Evolutionary conservation across 1,140 invertebrate species (phyloP).

Genomic region (Oncopeltus fasciatus): DNA sequence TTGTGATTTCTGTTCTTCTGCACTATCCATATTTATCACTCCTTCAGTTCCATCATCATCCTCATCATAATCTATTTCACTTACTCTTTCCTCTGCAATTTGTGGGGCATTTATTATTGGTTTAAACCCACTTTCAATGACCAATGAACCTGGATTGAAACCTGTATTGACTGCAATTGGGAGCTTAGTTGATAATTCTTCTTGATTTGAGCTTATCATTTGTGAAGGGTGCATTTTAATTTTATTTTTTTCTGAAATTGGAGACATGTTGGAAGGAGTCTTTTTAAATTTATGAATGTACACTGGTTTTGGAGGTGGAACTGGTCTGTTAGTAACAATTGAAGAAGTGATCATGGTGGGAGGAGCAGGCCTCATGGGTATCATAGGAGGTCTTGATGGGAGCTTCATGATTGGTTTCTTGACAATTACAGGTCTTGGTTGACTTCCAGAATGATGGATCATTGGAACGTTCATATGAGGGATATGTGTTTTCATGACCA

Average conservation of each 20-base stretch:
- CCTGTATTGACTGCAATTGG: conserved; percentile 46
- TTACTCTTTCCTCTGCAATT: conserved; percentile 35
- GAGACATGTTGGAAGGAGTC: neutral
- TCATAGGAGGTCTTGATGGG: conserved; percentile 14
- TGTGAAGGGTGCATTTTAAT: conserved; percentile 13
- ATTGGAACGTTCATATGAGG: conserved; percentile 14
- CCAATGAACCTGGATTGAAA: conserved; percentile 61
- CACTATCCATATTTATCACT: conserved; percentile 16
- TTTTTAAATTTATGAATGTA: conserved; percentile 18
- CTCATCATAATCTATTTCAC: conserved; percentile 28
- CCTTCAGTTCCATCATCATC: conserved; percentile 30
- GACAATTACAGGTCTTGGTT: conserved; percentile 16
- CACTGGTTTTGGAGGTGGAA: neutral
- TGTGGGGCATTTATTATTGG: conserved; percentile 43
- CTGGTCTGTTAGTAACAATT: neutral
- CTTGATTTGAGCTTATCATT: conserved; percentile 13
- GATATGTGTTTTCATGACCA: conserved; percentile 12
- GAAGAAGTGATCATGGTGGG: neutral
- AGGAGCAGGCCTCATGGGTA: neutral
- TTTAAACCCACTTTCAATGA: conserved; percentile 68
- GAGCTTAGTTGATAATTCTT: conserved; percentile 6
- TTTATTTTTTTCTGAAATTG: conserved; percentile 15
- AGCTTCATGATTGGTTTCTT: conserved; percentile 21
- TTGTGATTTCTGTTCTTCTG: conserved; percentile 28
- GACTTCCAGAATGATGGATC: conserved; percentile 7